Evolutionary conservation across 1,140 invertebrate genomes (phyloP).

Genomic region (Brachionus paranguensis): DNA sequence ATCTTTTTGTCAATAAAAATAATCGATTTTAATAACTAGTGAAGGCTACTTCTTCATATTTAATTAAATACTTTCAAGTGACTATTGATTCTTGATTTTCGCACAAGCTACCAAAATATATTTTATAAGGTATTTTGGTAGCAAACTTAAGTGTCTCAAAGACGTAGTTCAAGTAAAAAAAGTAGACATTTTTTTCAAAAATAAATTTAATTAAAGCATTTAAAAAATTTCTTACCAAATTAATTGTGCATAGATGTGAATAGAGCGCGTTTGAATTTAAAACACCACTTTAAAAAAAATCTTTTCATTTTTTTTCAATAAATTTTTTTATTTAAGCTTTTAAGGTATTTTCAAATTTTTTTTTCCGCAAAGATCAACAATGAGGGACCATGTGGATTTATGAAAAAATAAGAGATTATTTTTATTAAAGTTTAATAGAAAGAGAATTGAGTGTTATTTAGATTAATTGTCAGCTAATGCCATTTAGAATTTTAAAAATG

Average conservation of each 20-base stretch:
- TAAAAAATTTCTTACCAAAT: too few species aligned
- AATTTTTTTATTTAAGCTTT: background rate
- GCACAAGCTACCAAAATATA: background rate
- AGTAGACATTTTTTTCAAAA: background rate
- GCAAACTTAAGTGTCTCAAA: too few species aligned
- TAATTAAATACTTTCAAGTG: background rate
- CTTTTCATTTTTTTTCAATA: background rate
- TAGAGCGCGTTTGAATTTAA: background rate
- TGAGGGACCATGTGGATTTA: background rate
- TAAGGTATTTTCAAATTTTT: background rate
- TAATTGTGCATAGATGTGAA: too few species aligned
- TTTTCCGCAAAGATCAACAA: background rate
- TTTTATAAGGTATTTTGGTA: background rate
- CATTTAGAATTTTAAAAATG: background rate
- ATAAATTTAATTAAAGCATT: too few species aligned
- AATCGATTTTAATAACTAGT: background rate
- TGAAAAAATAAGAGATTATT: background rate
- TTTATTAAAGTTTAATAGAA: too few species aligned
- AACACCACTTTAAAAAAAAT: background rate
- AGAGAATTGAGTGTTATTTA: background rate
- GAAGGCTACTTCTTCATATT: background rate
- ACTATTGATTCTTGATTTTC: background rate
- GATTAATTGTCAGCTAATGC: background rate
- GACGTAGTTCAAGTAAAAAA: too few species aligned
- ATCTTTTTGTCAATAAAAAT: background rate